Evolutionary conservation across 2,113 vertebrate genomes (phyloP), one percentile per base, ranked within the genome.

Genomic region (Sterna hirundo): DNA sequence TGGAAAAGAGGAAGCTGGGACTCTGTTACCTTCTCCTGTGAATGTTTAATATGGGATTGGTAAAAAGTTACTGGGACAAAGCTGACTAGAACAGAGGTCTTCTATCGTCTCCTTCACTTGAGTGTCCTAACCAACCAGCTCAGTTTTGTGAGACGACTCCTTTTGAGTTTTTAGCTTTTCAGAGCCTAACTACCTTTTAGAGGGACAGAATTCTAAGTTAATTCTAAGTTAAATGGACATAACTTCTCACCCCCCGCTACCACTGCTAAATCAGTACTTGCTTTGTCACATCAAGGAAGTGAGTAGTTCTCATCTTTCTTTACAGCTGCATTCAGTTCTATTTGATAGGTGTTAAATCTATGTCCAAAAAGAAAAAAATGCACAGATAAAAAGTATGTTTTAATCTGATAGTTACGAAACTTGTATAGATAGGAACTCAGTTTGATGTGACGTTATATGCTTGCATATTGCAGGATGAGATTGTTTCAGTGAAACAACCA

Each of bases 401-500:
- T 84, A 69, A 62, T 94, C 38, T 83, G 44, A 52, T 74, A 27
- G 22, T 38, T 89, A 34, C 1, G 0, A 83, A 87, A 88, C 18
- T 47, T 88, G 10, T 62, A 10, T 58, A 88, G 72, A 34, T 87
- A 91, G 93, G 68, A 91, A 68, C 85, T 61, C 87, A 13, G 60
- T 96, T 96, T 97, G 94, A 97, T 58, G 61, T 96, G 94, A 92
- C 92, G 91, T 94, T 94, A 80, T 94, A 83, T 97, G 94, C 96
- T 97, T 98, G 83, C 93, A 9, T 97, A 94, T 97, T 97, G 30
- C 94, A 99, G 99, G 98, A 98, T 97, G 98, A 99, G 92, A 95
- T 97, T 80, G 74, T 97, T 86, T 98, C 98, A 61, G 86, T 97
- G 86, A 99, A 99, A 98, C 92, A 98, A 44, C 90, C 92, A 40